Percentiles rank a stretch among this genome's conserved stretches.
These are phyloP conservation scores for Platysternon megacephalum DNA, from an alignment of 2,113 vertebrate species.

Conservation along the genomic window DNA sequence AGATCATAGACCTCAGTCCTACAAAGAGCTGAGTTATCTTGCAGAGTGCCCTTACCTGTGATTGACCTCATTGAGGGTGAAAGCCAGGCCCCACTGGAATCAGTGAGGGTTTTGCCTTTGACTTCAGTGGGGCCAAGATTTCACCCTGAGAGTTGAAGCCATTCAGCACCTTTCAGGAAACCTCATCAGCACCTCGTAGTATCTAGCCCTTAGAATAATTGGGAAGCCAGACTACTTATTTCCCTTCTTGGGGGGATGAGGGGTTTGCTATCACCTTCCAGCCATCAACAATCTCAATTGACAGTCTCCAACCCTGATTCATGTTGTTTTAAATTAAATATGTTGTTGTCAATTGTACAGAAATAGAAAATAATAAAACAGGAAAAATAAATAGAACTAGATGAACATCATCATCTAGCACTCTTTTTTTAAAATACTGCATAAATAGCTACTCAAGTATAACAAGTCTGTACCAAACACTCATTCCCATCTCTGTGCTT, in stretches of 20 bases:
- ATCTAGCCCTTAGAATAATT: not conserved
- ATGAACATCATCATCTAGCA: not conserved
- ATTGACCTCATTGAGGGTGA: too few relatives aligned
- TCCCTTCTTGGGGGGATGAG: not conserved
- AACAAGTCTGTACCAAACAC: not conserved
- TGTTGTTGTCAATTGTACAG: not conserved
- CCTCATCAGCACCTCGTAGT: not conserved
- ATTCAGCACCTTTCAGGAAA: too few relatives aligned
- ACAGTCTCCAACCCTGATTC: not conserved
- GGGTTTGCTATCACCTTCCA: not conserved
- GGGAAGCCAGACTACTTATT: not conserved
- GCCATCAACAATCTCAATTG: not conserved
- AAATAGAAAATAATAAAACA: not conserved
- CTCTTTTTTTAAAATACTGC: not conserved
- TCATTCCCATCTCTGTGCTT: not conserved
- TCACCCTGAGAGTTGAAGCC: not conserved
- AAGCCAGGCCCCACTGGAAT: too few relatives aligned
- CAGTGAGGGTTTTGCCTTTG: too few relatives aligned
- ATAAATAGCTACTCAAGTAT: not conserved
- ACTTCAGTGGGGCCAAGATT: too few relatives aligned
- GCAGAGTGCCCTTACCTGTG: too few relatives aligned
- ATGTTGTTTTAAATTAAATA: not conserved
- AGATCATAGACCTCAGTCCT: too few relatives aligned
- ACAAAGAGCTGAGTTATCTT: too few relatives aligned
- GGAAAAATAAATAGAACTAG: not conserved